Base-by-base conservation (phyloP, 2,888 invertebrate genomes). In the Metopia argyrocephala region DNA sequence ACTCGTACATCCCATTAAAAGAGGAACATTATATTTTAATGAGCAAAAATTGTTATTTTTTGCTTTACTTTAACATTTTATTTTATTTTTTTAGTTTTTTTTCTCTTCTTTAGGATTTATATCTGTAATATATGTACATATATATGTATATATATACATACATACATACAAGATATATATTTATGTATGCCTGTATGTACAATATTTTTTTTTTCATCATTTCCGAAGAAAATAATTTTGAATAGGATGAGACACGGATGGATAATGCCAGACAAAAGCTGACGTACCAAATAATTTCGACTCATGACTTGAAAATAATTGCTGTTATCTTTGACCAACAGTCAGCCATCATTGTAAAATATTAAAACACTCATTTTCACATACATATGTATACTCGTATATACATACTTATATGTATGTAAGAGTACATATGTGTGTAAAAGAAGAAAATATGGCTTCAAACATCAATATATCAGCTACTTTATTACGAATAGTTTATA, bases 251-350 rank as follows among this genome's bases (percentile, higher is more conserved):
- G 59, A 46, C 38, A 59, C 9, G 50, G 15, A 48, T 20, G 31
- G 56, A 31, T 65, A 50, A 57, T 56, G 62, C 70, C n/a, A 74
- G 64, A 69, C 79, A 54, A 80, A 64, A 79, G 54, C 68, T 78
- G 71, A 85, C 86, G 86, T 87, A 87, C 85, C 85, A 87, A 87
- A 87, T 88, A 88, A 89, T 89, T 80, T 88, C 88, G 89, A 88
- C 87, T 88, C 87, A 88, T 87, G 89, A 89, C 88, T 88, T 87
- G 86, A 86, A 88, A 87, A 88, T 88, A 89, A 89, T 89, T 87
- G 85, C 84, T 85, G 88, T 89, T 88, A 88, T 88, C 89, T 88
- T 86, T 88, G 89, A 88, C 88, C 89, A 89, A 85, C 88, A 88
- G 88, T 74, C 78, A 76, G 88, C 76, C 78, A 76, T 52, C 65